Base-by-base conservation (phyloP, 1,140 invertebrate genomes). In the Ceratitis capitata region DNA sequence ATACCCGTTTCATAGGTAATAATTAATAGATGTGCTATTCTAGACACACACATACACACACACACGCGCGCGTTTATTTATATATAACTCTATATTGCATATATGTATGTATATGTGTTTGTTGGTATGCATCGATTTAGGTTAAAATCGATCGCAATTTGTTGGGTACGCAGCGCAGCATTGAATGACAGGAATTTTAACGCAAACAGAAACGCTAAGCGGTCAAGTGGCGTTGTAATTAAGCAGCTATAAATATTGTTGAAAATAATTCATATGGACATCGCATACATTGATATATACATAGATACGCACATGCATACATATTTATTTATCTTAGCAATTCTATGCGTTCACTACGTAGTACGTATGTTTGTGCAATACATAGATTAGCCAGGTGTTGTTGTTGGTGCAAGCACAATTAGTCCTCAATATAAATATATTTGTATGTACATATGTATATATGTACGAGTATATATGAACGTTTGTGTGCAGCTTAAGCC, bases 81-180 rank as follows among this genome's bases (percentile, higher is more conserved):
- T n/a, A n/a, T n/a, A n/a, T n/a, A n/a, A n/a, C n/a, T n/a, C n/a
- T n/a, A n/a, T n/a, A n/a, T n/a, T n/a, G n/a, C n/a, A n/a, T n/a
- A n/a, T n/a, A n/a, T n/a, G n/a, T n/a, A 16, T 5, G 19, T 56
- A n/a, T 78, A 19, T 45, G 16, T 78, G 45, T 78, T 78, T 78
- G 39, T 78, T 45, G 69, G 45, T 78, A 42, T 26, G 32, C 4
- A 78, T 45, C 69, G 39, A 78, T 78, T 78, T 78, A 23, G 69
- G 69, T 78, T 78, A 78, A 35, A 42, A 78, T 78, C 69, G 69
- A 78, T 78, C 19, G 69, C 23, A 78, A 78, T 78, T 47, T 78
- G 69, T 45, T 23, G 69, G 39, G 39, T 45, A 78, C 69, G 39
- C 69, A 78, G 39, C n/a, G 69, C 42, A 45, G 69, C 35, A 23